Percentiles rank a stretch among this genome's conserved stretches.
phyloP scores from a whole-genome alignment of 1,140 invertebrate species.

The Oreohelix idahoensis region DNA sequence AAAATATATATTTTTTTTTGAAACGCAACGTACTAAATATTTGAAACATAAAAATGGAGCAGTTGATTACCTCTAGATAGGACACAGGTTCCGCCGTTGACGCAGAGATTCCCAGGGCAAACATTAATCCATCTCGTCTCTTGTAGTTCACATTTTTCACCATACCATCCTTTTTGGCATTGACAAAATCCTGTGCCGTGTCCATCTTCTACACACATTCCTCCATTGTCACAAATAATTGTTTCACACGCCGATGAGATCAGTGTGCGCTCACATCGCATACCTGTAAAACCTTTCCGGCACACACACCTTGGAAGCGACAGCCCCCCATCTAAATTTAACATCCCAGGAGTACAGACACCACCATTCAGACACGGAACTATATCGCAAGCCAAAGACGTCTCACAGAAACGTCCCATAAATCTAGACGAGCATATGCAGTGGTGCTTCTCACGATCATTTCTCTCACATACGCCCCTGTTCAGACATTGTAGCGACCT shows the following conservation, averaged over 20 bases:
- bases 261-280: not conserved
- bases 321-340: not conserved
- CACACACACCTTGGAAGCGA: not conserved
- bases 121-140: not conserved
- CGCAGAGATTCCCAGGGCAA: not conserved
- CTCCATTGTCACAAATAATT: constrained; percentile 4
- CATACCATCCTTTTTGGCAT: constrained; percentile 17
- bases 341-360: not conserved
- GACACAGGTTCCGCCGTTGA: constrained; percentile 14
- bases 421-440: not conserved
- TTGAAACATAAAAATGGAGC: too few species aligned
- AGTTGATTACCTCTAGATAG: not conserved
- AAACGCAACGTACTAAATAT: too few species aligned
- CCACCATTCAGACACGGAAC: constrained; percentile 27
- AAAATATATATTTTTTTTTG: too few species aligned
- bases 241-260: not conserved
- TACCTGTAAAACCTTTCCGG: constrained; percentile 9
- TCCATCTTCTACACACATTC: not conserved
- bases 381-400: not conserved
- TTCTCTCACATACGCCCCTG: not conserved
- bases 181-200: not conserved
- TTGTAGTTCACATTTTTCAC: not conserved
- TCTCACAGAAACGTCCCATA: constrained; percentile 19
- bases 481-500: not conserved
- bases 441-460: not conserved